These are phyloP conservation scores for Rutpela maculata DNA, from an alignment of 2,888 invertebrate genomes.

Conservation along the genomic window DNA sequence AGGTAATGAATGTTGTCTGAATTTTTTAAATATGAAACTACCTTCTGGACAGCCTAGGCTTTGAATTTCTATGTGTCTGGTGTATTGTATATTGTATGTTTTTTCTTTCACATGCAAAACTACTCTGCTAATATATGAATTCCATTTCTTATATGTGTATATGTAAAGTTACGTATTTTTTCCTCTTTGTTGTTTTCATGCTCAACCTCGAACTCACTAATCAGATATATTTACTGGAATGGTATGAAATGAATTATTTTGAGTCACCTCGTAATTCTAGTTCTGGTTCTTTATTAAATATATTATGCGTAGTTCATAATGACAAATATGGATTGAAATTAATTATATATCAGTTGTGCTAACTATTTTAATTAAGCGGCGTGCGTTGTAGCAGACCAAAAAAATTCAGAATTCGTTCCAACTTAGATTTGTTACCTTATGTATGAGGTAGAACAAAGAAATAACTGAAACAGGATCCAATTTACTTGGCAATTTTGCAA, in stretches of 20 bases:
- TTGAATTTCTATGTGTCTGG: too few species aligned
- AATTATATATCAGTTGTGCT: background rate
- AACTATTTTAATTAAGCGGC: background rate
- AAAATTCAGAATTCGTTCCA: background rate
- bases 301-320: background rate
- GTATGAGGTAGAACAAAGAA: background rate
- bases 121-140: too few species aligned
- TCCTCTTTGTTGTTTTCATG: too few species aligned
- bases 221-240: too few species aligned
- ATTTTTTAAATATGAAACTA: too few species aligned
- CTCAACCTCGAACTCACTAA: too few species aligned
- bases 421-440: conserved; percentile 2
- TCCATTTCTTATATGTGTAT: too few species aligned
- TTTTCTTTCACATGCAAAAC: too few species aligned
- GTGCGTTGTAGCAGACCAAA: background rate
- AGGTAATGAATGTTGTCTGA: too few species aligned
- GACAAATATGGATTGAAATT: background rate
- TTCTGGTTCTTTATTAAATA: background rate
- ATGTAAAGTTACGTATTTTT: too few species aligned
- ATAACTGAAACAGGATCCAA: background rate
- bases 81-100: too few species aligned
- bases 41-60: too few species aligned
- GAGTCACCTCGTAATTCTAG: background rate
- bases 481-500: background rate
- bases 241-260: background rate